A percentile compares a stretch with the other conserved stretches of the same genome.
Conservation (phyloP, 2,888 invertebrate genomes). For the Esperia sulphurella region DNA sequence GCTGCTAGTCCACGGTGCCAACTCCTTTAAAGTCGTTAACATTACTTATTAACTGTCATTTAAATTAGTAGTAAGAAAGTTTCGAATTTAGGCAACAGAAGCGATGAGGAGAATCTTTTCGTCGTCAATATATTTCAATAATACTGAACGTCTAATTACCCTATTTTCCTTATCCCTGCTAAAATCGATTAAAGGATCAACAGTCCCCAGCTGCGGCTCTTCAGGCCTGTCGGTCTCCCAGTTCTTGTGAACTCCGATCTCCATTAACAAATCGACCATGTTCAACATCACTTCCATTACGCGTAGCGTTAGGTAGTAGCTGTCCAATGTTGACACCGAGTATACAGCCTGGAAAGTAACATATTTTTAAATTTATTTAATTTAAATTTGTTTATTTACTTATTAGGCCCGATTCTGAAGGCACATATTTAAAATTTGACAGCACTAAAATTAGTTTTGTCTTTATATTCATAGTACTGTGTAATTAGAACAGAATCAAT, state of each 20-base stretch:
- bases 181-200: constrained; percentile 59
- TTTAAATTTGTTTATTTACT: neutral
- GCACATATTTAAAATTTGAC: too few relatives aligned
- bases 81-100: too few relatives aligned
- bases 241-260: constrained; percentile 89
- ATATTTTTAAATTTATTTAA: neutral
- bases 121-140: neutral
- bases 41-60: too few relatives aligned
- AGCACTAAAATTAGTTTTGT: too few relatives aligned
- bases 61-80: too few relatives aligned
- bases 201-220: constrained; percentile 47
- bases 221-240: constrained; percentile 61
- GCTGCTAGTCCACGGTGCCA: too few relatives aligned
- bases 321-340: constrained; percentile 91
- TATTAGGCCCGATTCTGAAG: too few relatives aligned
- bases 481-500: too few relatives aligned
- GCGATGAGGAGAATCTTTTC: too few relatives aligned
- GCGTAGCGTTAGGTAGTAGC: constrained; percentile 89
- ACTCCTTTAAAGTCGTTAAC: too few relatives aligned
- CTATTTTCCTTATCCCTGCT: constrained; percentile 67
- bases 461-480: too few relatives aligned
- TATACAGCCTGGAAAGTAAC: constrained; percentile 85
- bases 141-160: constrained; percentile 27
- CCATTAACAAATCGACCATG: constrained; percentile 93
- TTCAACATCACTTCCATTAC: constrained; percentile 96